Conservation (phyloP, 1,140 invertebrate species). For the Aphaenogaster ashmeadi region DNA sequence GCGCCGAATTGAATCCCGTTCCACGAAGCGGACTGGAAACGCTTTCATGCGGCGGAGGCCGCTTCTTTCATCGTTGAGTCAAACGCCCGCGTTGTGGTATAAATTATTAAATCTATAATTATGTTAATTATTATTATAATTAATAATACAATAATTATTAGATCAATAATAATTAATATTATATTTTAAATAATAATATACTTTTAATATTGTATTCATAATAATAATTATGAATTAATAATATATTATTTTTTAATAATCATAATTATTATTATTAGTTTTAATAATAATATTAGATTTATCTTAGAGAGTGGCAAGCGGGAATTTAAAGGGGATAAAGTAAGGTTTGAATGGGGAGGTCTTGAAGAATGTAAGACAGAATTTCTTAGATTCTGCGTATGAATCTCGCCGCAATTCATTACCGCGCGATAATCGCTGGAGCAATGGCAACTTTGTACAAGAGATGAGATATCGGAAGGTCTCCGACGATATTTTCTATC, state of each 20-base stretch:
- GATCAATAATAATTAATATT: no score
- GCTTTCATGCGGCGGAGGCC: background rate
- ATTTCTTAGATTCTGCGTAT: conserved; percentile 15
- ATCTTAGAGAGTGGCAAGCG: conserved; percentile 3
- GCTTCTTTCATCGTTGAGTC: conserved; percentile 46
- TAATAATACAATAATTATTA: background rate
- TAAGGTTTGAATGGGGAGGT: background rate
- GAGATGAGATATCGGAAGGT: background rate
- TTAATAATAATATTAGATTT: conserved; percentile 43
- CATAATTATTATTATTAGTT: background rate
- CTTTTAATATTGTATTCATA: no score
- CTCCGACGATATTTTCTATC: background rate
- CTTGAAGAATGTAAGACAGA: background rate
- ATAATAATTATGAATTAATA: background rate
- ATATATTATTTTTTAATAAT: background rate
- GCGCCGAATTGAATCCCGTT: conserved; percentile 69
- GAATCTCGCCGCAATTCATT: background rate
- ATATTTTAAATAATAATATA: no score
- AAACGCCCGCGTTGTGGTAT: conserved; percentile 35
- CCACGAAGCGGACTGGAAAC: conserved; percentile 53
- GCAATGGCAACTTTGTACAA: background rate
- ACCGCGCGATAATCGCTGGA: background rate
- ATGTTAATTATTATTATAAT: background rate
- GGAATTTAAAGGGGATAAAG: no score
- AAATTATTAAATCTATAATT: conserved; percentile 16